Percentiles rank a stretch among this genome's conserved stretches.
These are phyloP conservation scores for Lagodon rhomboides DNA, from an alignment of 2,797 vertebrate genomes.

Conservation along the genomic window DNA sequence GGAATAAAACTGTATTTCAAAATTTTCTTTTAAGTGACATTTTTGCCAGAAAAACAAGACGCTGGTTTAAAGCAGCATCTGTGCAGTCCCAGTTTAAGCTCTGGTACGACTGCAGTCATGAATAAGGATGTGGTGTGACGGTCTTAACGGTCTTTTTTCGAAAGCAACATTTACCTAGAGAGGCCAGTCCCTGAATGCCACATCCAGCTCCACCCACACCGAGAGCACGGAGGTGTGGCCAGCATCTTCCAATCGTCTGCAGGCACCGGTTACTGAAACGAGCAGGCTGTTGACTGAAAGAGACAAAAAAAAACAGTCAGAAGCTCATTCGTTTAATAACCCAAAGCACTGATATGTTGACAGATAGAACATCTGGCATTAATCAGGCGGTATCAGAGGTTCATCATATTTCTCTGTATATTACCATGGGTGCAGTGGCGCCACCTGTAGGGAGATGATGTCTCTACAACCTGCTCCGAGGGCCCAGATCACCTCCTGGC, in stretches of 20 bases:
- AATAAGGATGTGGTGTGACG: not conserved
- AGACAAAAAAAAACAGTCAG: not conserved
- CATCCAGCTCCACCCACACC: conserved; percentile 97
- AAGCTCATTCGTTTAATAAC: not conserved
- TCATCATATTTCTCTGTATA: conserved; percentile 14
- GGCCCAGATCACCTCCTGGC: conserved; percentile 99
- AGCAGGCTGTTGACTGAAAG: conserved; percentile 93
- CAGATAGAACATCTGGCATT: not conserved
- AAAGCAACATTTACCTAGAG: conserved; percentile 88
- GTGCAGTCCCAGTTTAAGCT: not conserved
- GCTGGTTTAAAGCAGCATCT: not conserved
- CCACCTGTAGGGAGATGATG: conserved; percentile 98
- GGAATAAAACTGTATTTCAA: no score
- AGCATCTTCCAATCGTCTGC: conserved; percentile 98
- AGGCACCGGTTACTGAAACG: conserved; percentile 98
- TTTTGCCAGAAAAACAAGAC: not conserved
- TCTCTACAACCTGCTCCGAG: conserved; percentile 98
- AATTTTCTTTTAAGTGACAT: no score
- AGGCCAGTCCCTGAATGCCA: conserved; percentile 95
- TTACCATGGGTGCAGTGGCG: conserved; percentile 98
- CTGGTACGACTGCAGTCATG: not conserved
- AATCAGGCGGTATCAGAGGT: not conserved
- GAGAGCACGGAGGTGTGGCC: conserved; percentile 96
- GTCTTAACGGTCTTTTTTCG: not conserved
- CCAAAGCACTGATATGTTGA: not conserved